Conservation (phyloP, 2,113 vertebrate species). For the Cynocephalus volans region DNA sequence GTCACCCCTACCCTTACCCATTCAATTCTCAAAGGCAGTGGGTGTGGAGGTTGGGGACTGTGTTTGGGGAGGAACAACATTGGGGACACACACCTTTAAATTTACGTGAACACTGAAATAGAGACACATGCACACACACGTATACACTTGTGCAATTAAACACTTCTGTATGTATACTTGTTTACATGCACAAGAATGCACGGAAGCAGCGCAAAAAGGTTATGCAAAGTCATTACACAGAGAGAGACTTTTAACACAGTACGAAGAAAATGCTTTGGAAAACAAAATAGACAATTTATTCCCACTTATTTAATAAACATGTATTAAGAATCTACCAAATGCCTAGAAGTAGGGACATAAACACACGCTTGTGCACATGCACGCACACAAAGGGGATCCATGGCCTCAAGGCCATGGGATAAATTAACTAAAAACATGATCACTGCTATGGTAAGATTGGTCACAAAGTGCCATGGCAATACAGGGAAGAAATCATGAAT, state of each 20-base stretch:
- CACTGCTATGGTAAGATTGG: neutral
- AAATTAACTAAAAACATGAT: neutral
- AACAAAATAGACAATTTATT: conserved; percentile 64
- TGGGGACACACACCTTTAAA: neutral
- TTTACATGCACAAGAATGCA: neutral
- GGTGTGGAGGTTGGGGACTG: neutral
- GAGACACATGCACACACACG: fast-evolving
- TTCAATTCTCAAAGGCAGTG: neutral
- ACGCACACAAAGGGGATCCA: neutral
- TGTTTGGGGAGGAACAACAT: neutral
- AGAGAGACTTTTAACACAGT: conserved; percentile 11
- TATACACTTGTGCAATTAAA: neutral
- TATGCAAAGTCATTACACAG: conserved; percentile 23
- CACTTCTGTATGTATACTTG: fast-evolving
- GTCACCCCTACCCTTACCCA: neutral
- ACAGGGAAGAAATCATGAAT: neutral
- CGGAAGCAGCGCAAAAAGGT: neutral
- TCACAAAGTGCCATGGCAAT: neutral
- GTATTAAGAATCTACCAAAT: conserved; percentile 43
- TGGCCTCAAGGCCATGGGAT: conserved; percentile 12
- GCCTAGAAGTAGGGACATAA: neutral
- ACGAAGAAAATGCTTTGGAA: conserved; percentile 62
- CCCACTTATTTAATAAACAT: conserved; percentile 60
- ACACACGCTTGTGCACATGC: neutral
- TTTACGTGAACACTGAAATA: neutral